Evolutionary conservation across 2,888 invertebrate species (phyloP).

Genomic region (Brachynemurus nebulosus): DNA sequence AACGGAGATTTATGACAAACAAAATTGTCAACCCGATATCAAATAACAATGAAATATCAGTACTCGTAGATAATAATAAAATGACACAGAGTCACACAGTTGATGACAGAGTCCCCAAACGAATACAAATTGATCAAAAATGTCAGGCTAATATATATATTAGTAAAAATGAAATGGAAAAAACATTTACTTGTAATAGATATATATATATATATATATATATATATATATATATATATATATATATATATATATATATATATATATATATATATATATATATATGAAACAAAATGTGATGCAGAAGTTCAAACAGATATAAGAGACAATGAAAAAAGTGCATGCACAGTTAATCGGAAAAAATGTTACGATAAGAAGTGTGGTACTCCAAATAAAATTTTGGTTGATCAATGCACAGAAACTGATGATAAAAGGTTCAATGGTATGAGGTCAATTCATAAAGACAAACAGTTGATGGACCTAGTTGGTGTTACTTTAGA

Average conservation of each 20-base stretch:
- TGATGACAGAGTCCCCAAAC: not conserved
- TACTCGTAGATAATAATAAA: not conserved
- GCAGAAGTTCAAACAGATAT: constrained; percentile 11
- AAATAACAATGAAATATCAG: not conserved
- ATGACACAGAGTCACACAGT: not conserved
- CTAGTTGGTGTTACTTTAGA: constrained; percentile 13
- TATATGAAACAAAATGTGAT: constrained; percentile 7
- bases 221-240: too few species aligned
- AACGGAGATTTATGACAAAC: constrained; percentile 2
- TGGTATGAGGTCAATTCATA: constrained; percentile 11
- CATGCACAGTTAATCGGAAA: not conserved
- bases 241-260: too few species aligned
- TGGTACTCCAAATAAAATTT: constrained; percentile 1
- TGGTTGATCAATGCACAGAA: constrained; percentile 4
- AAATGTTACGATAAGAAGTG: constrained; percentile 4
- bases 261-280: too few species aligned
- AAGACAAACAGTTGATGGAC: constrained; percentile 9
- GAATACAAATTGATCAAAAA: constrained; percentile 5
- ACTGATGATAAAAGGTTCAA: constrained; percentile 3
- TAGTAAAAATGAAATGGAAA: not conserved
- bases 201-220: too few species aligned
- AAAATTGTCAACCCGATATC: not conserved
- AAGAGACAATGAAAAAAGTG: not conserved
- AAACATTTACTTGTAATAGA: constrained; percentile 12
- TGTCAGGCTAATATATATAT: constrained; percentile 9